These are phyloP conservation scores for Helicoverpa assulta DNA, from an alignment of 2,888 invertebrate genomes.

Conservation along the genomic window DNA sequence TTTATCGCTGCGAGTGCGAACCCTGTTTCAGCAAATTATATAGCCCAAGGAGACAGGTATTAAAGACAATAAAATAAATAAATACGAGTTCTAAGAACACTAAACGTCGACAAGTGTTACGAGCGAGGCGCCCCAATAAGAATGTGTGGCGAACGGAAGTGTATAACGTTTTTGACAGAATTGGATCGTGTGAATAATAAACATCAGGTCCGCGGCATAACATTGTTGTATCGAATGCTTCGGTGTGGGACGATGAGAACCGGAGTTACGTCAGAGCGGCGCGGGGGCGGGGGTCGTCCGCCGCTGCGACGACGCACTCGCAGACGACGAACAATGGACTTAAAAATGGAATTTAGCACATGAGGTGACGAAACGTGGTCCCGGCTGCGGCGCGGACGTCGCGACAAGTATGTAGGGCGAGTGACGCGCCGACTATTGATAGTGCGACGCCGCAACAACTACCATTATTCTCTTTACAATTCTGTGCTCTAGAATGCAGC, in stretches of 20 bases:
- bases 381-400: constrained; percentile 72
- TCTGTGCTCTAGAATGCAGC: constrained; percentile 69
- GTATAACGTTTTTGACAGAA: constrained; percentile 77
- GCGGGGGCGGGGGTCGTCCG: constrained; percentile 61
- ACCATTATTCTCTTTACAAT: constrained; percentile 66
- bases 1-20: constrained; percentile 63
- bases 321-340: constrained; percentile 76
- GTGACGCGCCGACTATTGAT: constrained; percentile 84
- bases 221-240: constrained; percentile 71
- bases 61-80: constrained; percentile 67
- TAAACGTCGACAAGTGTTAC: constrained; percentile 58
- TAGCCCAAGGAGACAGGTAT: constrained; percentile 53
- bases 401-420: constrained; percentile 82
- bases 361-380: constrained; percentile 80
- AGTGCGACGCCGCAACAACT: constrained; percentile 70
- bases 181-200: constrained; percentile 84
- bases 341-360: constrained; percentile 82
- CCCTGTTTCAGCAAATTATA: constrained; percentile 58
- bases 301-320: constrained; percentile 58
- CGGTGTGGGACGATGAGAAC: constrained; percentile 69
- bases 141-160: constrained; percentile 73
- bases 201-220: constrained; percentile 75
- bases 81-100: constrained; percentile 52
- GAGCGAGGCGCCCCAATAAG: constrained; percentile 70
- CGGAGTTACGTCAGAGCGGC: constrained; percentile 69